A percentile compares a stretch with the other conserved stretches of the same genome.
phyloP scores from a whole-genome alignment of 1,140 invertebrate species.

The Mizuhopecten yessoensis region DNA sequence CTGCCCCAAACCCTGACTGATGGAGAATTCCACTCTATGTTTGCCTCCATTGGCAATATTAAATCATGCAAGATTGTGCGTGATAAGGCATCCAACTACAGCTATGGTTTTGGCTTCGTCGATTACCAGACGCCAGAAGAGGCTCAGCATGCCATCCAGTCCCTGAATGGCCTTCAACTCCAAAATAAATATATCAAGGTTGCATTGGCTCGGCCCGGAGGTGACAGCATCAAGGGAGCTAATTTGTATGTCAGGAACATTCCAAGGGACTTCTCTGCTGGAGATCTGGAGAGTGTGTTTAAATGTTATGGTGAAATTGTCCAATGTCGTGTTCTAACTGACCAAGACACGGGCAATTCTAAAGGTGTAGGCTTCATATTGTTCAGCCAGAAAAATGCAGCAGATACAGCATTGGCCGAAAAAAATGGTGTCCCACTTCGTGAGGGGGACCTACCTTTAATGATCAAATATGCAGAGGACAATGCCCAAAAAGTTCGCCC shows the following conservation, averaged over 20 bases:
- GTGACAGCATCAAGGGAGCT: slow-evolving; percentile 96
- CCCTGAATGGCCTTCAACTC: slow-evolving; percentile 93
- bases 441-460: slow-evolving; percentile 92
- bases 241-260: slow-evolving; percentile 97
- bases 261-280: slow-evolving; percentile 87
- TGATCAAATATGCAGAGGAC: slow-evolving; percentile 95
- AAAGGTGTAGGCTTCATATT: slow-evolving; percentile 95
- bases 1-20: slow-evolving; percentile 95
- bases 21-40: slow-evolving; percentile 93
- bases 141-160: slow-evolving; percentile 92
- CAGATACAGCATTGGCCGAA: slow-evolving; percentile 92
- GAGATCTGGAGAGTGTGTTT: slow-evolving; percentile 92
- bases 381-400: slow-evolving; percentile 85
- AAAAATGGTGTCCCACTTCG: slow-evolving; percentile 93
- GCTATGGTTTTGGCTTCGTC: slow-evolving; percentile 97
- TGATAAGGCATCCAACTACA: slow-evolving; percentile 86
- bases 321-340: slow-evolving; percentile 94
- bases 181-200: slow-evolving; percentile 94
- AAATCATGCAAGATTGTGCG: slow-evolving; percentile 95
- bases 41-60: slow-evolving; percentile 88
- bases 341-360: slow-evolving; percentile 93
- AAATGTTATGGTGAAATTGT: slow-evolving; percentile 94
- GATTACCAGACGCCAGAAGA: slow-evolving; percentile 94
- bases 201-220: slow-evolving; percentile 95
- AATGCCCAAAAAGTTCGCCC: slow-evolving; percentile 89